Evolutionary conservation across 2,113 vertebrate species (phyloP).

Genomic region (Tenrec ecaudatus): DNA sequence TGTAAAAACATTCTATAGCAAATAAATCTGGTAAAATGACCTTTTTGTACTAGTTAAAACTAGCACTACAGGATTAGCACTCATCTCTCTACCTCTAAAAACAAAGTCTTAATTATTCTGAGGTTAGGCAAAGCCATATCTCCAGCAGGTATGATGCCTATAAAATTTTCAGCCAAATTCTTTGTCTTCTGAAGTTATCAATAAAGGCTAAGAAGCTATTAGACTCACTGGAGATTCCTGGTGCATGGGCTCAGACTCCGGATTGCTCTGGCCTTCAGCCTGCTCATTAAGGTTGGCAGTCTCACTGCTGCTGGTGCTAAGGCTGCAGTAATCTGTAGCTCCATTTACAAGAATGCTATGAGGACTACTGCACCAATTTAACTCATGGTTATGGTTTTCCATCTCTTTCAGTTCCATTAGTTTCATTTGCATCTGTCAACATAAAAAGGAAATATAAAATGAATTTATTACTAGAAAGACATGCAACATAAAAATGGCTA

Average conservation of each 20-base stretch:
- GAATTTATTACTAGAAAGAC: slow-evolving; percentile 65
- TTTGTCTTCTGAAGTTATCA: background rate
- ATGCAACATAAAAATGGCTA: slow-evolving; percentile 27
- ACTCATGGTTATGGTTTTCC: slow-evolving; percentile 90
- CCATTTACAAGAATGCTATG: slow-evolving; percentile 91
- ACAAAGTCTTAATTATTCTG: background rate
- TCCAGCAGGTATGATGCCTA: slow-evolving; percentile 29
- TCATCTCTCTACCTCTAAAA: slow-evolving; percentile 26
- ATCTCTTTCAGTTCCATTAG: slow-evolving; percentile 92
- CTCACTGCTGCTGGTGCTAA: slow-evolving; percentile 91
- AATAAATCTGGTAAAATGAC: background rate
- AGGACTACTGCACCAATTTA: slow-evolving; percentile 91
- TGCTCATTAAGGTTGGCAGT: slow-evolving; percentile 89
- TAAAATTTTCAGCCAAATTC: background rate
- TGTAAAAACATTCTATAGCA: slow-evolving; percentile 27
- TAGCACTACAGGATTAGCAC: background rate
- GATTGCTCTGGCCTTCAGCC: slow-evolving; percentile 83
- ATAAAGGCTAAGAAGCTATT: background rate
- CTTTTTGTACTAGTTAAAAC: slow-evolving; percentile 58
- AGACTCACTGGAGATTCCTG: slow-evolving; percentile 87
- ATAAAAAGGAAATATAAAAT: slow-evolving; percentile 64
- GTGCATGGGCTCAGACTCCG: slow-evolving; percentile 84
- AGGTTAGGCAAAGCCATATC: background rate
- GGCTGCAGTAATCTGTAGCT: slow-evolving; percentile 88
- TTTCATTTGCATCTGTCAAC: slow-evolving; percentile 92